These are phyloP conservation scores for Borostomias antarcticus DNA, from an alignment of 2,797 vertebrate genomes.

Conservation along the genomic window DNA sequence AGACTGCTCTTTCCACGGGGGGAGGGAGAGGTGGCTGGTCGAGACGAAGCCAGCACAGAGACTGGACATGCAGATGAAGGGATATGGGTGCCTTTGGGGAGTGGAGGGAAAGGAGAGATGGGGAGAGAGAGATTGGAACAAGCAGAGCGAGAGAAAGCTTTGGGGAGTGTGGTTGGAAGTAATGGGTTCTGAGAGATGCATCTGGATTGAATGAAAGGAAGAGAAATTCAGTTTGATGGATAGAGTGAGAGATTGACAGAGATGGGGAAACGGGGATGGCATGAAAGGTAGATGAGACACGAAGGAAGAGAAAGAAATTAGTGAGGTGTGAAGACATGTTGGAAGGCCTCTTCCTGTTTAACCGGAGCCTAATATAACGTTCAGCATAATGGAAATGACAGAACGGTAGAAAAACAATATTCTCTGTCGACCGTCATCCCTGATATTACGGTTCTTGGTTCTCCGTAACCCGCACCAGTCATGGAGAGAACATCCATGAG, in stretches of 20 bases:
- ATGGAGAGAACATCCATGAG: too few species aligned
- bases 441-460: too few species aligned
- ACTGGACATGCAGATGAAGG: slow-evolving; percentile 10
- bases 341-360: slow-evolving; percentile 17
- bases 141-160: not conserved
- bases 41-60: slow-evolving; percentile 40
- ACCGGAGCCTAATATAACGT: slow-evolving; percentile 25
- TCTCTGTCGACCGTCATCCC: too few species aligned
- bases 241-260: not conserved
- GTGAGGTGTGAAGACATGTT: not conserved
- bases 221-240: slow-evolving; percentile 12
- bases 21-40: slow-evolving; percentile 4
- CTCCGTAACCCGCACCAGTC: too few species aligned
- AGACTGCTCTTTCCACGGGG: not conserved
- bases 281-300: not conserved
- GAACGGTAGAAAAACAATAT: too few species aligned
- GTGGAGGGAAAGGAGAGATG: not conserved
- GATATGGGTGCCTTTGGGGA: slow-evolving; percentile 18
- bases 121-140: not conserved
- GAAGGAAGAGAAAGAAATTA: not conserved
- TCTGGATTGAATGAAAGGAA: slow-evolving; percentile 34
- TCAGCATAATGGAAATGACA: slow-evolving; percentile 39
- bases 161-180: not conserved
- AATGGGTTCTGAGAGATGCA: not conserved
- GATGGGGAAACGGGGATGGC: not conserved